Base-by-base conservation (phyloP, 1,140 invertebrate genomes). In the Hyles vespertilio region DNA sequence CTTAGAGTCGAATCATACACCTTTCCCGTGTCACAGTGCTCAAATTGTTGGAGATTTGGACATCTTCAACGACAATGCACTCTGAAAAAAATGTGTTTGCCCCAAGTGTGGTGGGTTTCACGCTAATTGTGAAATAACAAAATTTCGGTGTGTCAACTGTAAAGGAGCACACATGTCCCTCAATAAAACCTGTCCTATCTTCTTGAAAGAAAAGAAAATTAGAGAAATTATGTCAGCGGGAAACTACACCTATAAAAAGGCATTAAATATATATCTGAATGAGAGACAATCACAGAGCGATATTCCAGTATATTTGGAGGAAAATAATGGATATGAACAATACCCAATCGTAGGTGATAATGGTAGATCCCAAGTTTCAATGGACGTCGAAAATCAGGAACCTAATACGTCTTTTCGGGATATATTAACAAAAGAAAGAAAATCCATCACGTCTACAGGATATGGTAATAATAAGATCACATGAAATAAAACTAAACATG, bases 21-120 rank as follows among this genome's bases (percentile, higher is more conserved):
- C 3, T 66, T 61, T 44, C 59, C 64, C 4, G 64, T 62, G n/a
- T 55, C 56, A n/a, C 62, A 64, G 44, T 64, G 53, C 32, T 56
- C 44, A 33, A 36, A 57, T 9, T 67, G 60, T 32, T 67, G 65
- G 60, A 59, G 56, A 44, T 67, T 47, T 51, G 65, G 60, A 0
- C 60, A 67, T n/a, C n/a, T n/a, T n/a, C n/a, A n/a, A n/a, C n/a
- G n/a, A n/a, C n/a, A n/a, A n/a, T n/a, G n/a, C n/a, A n/a, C n/a
- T n/a, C n/a, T n/a, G n/a, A n/a, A n/a, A n/a, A n/a, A n/a, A n/a
- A n/a, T n/a, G n/a, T n/a, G n/a, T n/a, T n/a, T 72, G 70, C 40
- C 70, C 70, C 5, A 69, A 72, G 56, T 72, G 63, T 59, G 61
- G 57, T 5, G 51, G 51, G 3, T 7, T 47, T 11, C 70, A 72